These are phyloP conservation scores for Neoaliturus tenellus DNA, from an alignment of 2,888 invertebrate genomes.

Conservation along the genomic window DNA sequence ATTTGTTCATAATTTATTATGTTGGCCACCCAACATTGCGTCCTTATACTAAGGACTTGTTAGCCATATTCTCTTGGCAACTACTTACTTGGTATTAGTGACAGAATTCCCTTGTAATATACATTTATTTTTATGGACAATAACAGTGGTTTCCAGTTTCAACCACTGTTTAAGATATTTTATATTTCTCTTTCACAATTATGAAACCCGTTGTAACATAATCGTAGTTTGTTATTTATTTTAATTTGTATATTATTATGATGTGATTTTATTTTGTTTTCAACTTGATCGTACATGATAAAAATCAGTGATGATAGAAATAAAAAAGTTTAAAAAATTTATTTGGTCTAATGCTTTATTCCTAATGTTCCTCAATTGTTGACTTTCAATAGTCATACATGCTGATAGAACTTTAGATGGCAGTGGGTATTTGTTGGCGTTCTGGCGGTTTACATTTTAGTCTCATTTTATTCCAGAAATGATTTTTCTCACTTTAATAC, in stretches of 20 bases:
- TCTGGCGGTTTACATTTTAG: no score
- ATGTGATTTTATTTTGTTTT: conserved; percentile 24
- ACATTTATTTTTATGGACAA: conserved; percentile 40
- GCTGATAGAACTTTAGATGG: no score
- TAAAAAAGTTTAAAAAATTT: not conserved
- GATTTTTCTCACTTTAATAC: no score
- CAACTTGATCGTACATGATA: not conserved
- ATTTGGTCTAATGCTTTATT: no score
- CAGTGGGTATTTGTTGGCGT: no score
- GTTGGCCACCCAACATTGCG: conserved; percentile 29
- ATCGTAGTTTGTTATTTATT: conserved; percentile 38
- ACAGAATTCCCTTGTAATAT: conserved; percentile 14
- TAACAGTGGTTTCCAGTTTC: conserved; percentile 31
- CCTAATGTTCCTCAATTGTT: no score
- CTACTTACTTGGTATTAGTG: conserved; percentile 38
- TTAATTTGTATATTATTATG: conserved; percentile 39
- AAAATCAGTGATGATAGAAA: not conserved
- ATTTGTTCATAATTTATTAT: not conserved
- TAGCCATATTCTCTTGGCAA: conserved; percentile 51
- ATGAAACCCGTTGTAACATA: conserved; percentile 1
- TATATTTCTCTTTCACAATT: not conserved
- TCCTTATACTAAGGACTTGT: conserved; percentile 46
- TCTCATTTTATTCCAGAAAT: no score
- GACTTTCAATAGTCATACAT: no score
- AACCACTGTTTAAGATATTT: conserved; percentile 8